Evolutionary conservation across 2,888 invertebrate genomes (phyloP), one percentile per base, ranked within the genome.

Genomic region (Watsonalla cultraria): DNA sequence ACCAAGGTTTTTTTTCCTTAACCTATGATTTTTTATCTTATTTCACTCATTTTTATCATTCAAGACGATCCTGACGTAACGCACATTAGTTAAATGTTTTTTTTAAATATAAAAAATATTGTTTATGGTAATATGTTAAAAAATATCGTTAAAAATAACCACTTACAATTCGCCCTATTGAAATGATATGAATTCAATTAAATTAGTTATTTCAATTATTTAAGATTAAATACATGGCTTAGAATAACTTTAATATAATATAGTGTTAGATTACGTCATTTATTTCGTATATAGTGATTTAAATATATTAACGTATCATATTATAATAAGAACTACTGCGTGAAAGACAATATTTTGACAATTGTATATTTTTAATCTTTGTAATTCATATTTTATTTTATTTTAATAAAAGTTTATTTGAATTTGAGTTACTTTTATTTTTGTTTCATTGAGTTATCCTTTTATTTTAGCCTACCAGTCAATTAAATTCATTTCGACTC

Each of bases 401-500:
- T 58, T 76, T 73, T 70, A 72, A 76, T 72, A 75, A 69, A 74
- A 53, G 72, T 73, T 64, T 70, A 64, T 67, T 67, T 74, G 73
- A 62, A 72, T 74, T 78, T 74, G 57, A 70, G 65, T 70, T 70
- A 73, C 72, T 72, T 62, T 68, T 72, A 61, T 72, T 75, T 69
- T 66, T 58, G 70, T 73, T 74, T 61, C 0, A 9, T 53, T 65
- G 64, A 66, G 64, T 57, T 52, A 54, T 66, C 62, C 61, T 65
- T 69, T 62, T 46, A 54, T 74, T 76, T 58, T 58, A 74, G 75
- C 85, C 87, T 87, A 87, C 86, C 84, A 86, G 89, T 90, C 89
- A 90, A 89, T 90, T 90, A 89, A 55, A 64, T 74, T 78, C 54
- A 62, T 76, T 86, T 89, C 73, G 90, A 87, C 90, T 90, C 90